Conservation (phyloP, 1,140 invertebrate species). For the Polyergus mexicanus region DNA sequence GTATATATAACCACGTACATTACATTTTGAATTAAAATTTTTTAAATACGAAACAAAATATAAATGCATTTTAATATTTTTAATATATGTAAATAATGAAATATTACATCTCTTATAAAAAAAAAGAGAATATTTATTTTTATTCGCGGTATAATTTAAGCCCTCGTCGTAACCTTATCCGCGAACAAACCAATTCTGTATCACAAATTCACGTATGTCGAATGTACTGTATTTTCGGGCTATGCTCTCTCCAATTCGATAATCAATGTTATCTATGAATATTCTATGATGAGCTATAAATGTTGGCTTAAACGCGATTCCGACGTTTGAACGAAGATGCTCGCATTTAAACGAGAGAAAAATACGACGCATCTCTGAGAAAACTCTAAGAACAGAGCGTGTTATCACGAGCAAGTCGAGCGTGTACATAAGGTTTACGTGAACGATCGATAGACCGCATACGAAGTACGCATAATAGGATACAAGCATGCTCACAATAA, state of each 20-base stretch:
- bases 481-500: slow-evolving; percentile 41
- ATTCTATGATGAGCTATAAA: slow-evolving; percentile 51
- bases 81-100: background rate
- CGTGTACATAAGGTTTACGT: background rate
- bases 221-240: slow-evolving; percentile 30
- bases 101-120: background rate
- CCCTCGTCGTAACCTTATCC: background rate
- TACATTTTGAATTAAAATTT: background rate
- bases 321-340: slow-evolving; percentile 68
- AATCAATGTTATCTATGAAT: slow-evolving; percentile 33
- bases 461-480: slow-evolving; percentile 51
- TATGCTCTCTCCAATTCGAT: slow-evolving; percentile 29
- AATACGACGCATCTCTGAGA: slow-evolving; percentile 1
- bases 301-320: slow-evolving; percentile 48
- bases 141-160: background rate
- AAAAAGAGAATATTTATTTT: background rate
- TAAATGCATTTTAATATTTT: background rate
- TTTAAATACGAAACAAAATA: background rate
- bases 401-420: background rate
- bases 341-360: background rate
- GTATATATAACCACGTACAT: background rate
- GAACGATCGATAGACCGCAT: slow-evolving; percentile 60
- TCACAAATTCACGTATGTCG: slow-evolving; percentile 47
- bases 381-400: background rate
- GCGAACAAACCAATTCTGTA: background rate